Conservation (phyloP, 1,140 invertebrate species). For the Drosophila trapezifrons region DNA sequence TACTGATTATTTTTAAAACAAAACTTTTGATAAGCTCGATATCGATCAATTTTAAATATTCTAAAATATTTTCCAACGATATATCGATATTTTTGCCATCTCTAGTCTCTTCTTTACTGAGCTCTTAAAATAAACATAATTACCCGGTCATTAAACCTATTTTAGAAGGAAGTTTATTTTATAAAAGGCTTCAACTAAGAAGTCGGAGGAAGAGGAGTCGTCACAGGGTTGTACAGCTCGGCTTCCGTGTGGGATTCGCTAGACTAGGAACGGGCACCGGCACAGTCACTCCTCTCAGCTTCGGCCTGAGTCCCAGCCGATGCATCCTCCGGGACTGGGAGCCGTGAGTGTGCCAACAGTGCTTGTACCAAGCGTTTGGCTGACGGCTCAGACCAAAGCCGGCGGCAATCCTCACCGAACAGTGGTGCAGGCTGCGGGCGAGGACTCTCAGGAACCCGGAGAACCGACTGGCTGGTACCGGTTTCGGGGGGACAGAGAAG, state of each 20-base stretch:
- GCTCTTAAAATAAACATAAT: not conserved
- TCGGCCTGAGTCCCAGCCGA: not conserved
- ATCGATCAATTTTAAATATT: too few relatives aligned
- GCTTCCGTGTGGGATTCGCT: fast-evolving
- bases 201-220: too few relatives aligned
- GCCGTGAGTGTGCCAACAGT: slow-evolving; percentile 56
- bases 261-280: not conserved
- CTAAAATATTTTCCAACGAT: too few relatives aligned
- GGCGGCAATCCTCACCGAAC: slow-evolving; percentile 30
- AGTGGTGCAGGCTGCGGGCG: slow-evolving; percentile 21
- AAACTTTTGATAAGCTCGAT: too few relatives aligned
- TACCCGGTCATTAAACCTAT: too few relatives aligned
- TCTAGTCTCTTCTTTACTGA: not conserved
- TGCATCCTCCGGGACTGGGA: slow-evolving; percentile 13
- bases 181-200: too few relatives aligned
- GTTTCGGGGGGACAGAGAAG: not conserved
- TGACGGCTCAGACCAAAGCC: slow-evolving; percentile 58
- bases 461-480: not conserved
- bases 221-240: not conserved
- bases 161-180: too few relatives aligned
- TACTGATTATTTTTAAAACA: too few relatives aligned
- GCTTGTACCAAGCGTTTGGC: slow-evolving; percentile 58
- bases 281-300: not conserved
- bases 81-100: too few relatives aligned
- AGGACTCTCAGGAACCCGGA: slow-evolving; percentile 17